Conservation (phyloP, 2,797 vertebrate species). For the Tiaroga cobitis region DNA sequence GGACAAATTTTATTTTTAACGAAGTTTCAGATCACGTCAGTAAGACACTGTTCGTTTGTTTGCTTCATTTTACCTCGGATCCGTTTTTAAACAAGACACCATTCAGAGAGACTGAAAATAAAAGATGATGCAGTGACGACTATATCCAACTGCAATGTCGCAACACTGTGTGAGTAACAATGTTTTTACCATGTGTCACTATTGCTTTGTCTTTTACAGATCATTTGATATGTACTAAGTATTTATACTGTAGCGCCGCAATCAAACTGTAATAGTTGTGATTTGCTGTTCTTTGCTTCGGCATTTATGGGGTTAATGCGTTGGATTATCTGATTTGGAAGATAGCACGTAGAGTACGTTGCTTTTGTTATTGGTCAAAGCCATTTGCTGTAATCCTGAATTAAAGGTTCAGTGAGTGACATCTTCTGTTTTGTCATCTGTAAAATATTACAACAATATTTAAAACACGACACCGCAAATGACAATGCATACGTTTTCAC, state of each 20-base stretch:
- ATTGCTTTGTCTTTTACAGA: not conserved
- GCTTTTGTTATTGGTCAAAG: not conserved
- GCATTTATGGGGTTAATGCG: not conserved
- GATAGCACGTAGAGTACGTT: not conserved
- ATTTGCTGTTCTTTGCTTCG: not conserved
- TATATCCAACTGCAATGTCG: slow-evolving; percentile 4
- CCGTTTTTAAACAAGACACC: slow-evolving; percentile 1
- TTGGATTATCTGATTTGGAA: not conserved
- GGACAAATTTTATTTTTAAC: not conserved
- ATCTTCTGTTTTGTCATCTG: not conserved
- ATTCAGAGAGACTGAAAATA: slow-evolving; percentile 8
- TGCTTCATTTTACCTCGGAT: not conserved
- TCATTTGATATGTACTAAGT: not conserved
- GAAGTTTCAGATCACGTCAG: not conserved
- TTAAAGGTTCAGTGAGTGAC: not conserved
- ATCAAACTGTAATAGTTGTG: not conserved
- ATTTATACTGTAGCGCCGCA: not conserved
- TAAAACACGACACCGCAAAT: not conserved
- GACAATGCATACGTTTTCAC: too few relatives aligned
- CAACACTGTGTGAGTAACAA: slow-evolving; percentile 1
- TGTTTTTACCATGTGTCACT: slow-evolving; percentile 5
- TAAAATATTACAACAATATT: not conserved
- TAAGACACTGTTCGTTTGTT: not conserved
- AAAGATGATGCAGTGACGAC: slow-evolving; percentile 4
- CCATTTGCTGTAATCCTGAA: not conserved